Percentiles rank a stretch among this genome's conserved stretches.
Evolutionary conservation across 2,797 vertebrate genomes (phyloP).

Genomic region (Limnodromus scolopaceus): DNA sequence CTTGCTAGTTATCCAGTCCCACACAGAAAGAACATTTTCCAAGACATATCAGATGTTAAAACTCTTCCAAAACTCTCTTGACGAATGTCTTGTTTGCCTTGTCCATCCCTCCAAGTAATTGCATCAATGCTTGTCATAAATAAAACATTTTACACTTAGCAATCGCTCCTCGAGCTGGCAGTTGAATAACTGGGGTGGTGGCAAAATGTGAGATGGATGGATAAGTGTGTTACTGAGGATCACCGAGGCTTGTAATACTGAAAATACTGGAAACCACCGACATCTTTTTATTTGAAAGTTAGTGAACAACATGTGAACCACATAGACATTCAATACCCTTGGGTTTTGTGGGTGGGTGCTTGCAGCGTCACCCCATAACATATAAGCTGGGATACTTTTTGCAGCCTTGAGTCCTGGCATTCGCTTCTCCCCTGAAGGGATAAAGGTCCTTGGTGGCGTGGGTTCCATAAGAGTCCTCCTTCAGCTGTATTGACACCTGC

Average conservation of each 20-base stretch:
- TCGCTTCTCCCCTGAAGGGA: not conserved
- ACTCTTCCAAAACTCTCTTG: not conserved
- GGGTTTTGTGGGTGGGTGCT: not conserved
- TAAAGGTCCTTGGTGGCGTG: not conserved
- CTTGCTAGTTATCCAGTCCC: not conserved
- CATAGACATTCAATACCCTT: not conserved
- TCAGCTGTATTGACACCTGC: not conserved
- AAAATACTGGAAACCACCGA: not conserved
- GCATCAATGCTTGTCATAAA: not conserved
- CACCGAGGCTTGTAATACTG: not conserved
- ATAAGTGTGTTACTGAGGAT: not conserved
- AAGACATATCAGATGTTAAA: not conserved
- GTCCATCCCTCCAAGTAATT: not conserved
- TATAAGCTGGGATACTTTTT: not conserved
- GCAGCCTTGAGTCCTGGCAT: not conserved
- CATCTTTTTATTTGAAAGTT: not conserved
- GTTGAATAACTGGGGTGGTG: not conserved
- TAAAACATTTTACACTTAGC: not conserved
- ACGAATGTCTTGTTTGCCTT: not conserved
- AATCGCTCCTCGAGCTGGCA: rapidly evolving
- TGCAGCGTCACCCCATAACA: not conserved
- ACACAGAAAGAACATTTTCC: not conserved
- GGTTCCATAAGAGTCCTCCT: not conserved
- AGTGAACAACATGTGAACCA: not conserved
- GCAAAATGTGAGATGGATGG: not conserved